phyloP scores from a whole-genome alignment of 2,113 vertebrate genomes.

The Apteryx owenii region DNA sequence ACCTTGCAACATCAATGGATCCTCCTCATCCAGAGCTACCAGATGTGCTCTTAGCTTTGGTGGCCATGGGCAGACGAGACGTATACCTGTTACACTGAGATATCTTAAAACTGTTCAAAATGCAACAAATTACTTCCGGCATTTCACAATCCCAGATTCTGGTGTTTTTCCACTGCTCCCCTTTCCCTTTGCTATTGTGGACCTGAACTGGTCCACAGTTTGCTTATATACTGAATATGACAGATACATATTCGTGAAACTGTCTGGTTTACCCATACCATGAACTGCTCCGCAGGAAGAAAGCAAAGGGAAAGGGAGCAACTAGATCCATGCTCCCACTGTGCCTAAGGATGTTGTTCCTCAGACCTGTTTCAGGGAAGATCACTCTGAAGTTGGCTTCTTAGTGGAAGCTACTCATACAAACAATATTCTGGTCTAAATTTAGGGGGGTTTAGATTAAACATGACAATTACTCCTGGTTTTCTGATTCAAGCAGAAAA shows the following conservation, averaged over 20 bases:
- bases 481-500: background rate
- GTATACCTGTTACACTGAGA: background rate
- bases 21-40: background rate
- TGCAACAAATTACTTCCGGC: background rate
- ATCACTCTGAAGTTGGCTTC: background rate
- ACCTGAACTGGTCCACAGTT: too few relatives aligned
- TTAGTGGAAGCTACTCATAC: background rate
- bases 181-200: background rate
- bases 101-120: background rate
- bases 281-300: background rate
- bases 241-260: background rate
- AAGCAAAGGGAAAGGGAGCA: background rate
- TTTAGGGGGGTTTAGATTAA: background rate
- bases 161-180: background rate
- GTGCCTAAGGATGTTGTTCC: background rate
- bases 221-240: background rate
- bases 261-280: background rate
- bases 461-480: background rate
- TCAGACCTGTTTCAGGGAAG: background rate
- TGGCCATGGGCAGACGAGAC: background rate
- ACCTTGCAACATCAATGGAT: background rate
- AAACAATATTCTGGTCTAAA: background rate
- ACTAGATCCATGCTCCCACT: background rate
- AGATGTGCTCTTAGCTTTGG: background rate
- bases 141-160: background rate